Evolutionary conservation across 2,113 vertebrate species (phyloP), one percentile per base, ranked within the genome.

Genomic region (Ranitomeya imitator): DNA sequence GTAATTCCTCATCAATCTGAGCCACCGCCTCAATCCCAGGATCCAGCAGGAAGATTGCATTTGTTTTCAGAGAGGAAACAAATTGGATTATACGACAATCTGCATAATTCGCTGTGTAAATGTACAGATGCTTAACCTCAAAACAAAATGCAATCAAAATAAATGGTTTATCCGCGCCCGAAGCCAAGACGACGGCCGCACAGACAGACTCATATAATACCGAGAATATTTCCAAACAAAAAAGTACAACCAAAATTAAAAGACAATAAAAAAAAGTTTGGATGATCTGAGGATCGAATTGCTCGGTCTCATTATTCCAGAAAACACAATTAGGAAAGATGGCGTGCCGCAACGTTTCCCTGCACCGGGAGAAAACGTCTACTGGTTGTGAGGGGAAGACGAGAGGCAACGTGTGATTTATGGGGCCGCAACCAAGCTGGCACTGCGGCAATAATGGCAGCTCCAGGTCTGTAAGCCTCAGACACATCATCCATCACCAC

Each of bases 81-180:
- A 87, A 87, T 87, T 87, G 21, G 77, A 87, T 87, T 87, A 87
- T 80, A 14, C 15, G 21, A 60, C 76, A 69, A 87, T 87, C 77
- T 87, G 76, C 85, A 87, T 87, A 87, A 69, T 67, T 87, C 63
- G 23, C 67, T 80, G 80, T 87, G 85, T 79, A 87, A 80, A 87
- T 87, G 85, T 80, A 87, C 85, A 87, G 77, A 87, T 87, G 85
- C 85, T 80, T 87, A 69, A 87, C 77, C 85, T 67, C 51, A 37
- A 87, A 80, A 80, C 23, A 69, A 80, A 87, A 87, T 63, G 85
- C 85, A 87, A 87, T 87, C 85, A 87, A 65, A 87, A 80, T 79
- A 87, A 80, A 80, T 79, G 77, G 61, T 79, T 86, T 79, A 55
- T 51, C 18, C 16, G 85, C 45, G 51, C 85, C 76, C 85, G 26